A percentile compares a stretch with the other conserved stretches of the same genome.
phyloP scores from a whole-genome alignment of 2,888 invertebrate genomes.

The Lithophane ornitopus region DNA sequence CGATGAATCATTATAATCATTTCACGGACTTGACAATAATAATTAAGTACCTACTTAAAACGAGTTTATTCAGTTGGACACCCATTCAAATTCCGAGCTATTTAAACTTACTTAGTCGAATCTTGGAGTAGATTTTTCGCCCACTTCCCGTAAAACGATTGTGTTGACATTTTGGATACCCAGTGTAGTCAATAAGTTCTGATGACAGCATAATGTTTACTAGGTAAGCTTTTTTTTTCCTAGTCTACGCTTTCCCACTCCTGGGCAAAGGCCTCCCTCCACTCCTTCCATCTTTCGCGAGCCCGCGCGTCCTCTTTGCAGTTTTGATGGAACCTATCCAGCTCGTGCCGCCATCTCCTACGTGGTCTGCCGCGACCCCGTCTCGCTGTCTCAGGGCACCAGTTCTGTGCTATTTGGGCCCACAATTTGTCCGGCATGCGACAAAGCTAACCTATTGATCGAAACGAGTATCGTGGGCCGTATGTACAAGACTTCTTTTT shows the following conservation, averaged over 20 bases:
- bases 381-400: too few species aligned
- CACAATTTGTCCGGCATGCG: too few species aligned
- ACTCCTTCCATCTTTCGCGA: too few species aligned
- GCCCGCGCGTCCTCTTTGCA: too few species aligned
- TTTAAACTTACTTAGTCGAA: neutral
- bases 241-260: too few species aligned
- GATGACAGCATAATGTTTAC: neutral
- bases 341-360: too few species aligned
- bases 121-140: neutral
- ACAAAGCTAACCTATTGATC: neutral
- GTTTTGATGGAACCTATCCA: too few species aligned
- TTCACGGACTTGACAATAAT: neutral
- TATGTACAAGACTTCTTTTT: neutral
- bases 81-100: too few species aligned
- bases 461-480: neutral
- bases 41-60: neutral
- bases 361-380: too few species aligned
- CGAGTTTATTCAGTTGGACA: neutral
- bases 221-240: too few species aligned
- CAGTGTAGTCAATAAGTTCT: neutral
- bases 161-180: neutral
- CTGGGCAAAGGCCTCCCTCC: too few species aligned
- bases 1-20: neutral
- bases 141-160: neutral
- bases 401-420: too few species aligned